A percentile compares a stretch with the other conserved stretches of the same genome.
Conservation (phyloP, 2,888 invertebrate genomes). For the Sminthurinus aureus region DNA sequence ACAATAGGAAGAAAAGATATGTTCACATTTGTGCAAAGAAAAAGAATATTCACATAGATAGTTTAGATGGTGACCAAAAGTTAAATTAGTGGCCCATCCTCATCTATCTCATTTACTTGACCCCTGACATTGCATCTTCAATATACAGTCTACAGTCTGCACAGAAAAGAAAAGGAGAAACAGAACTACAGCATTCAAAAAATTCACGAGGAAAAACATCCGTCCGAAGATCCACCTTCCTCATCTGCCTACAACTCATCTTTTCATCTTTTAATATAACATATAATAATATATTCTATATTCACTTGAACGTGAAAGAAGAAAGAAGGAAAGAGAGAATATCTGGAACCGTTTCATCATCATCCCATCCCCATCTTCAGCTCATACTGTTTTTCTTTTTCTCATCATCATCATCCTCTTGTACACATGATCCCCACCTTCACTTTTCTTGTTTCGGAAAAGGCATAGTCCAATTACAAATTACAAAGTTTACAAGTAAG, state of each 20-base stretch:
- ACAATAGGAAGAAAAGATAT: not conserved
- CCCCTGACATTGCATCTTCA: not conserved
- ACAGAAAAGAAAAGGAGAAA: not conserved
- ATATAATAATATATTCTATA: too few species aligned
- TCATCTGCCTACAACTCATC: not conserved
- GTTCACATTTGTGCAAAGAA: not conserved
- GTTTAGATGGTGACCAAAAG: not conserved
- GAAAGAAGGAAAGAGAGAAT: not conserved
- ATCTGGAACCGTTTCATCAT: not conserved
- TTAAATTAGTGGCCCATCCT: slow-evolving; percentile 20
- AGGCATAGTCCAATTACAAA: not conserved
- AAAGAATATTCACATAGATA: not conserved
- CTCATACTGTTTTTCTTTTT: not conserved
- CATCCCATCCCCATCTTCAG: not conserved
- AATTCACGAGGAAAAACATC: not conserved
- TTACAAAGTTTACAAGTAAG: not conserved
- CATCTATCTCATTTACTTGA: slow-evolving; percentile 20
- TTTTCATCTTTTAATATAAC: not conserved
- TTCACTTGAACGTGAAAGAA: too few species aligned
- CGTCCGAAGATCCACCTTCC: not conserved
- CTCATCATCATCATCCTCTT: not conserved
- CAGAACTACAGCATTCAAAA: not conserved
- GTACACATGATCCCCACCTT: not conserved
- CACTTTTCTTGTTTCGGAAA: too few species aligned
- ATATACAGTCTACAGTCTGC: not conserved